Evolutionary conservation across 2,888 invertebrate species (phyloP).

Genomic region (Matsumyia berberina): DNA sequence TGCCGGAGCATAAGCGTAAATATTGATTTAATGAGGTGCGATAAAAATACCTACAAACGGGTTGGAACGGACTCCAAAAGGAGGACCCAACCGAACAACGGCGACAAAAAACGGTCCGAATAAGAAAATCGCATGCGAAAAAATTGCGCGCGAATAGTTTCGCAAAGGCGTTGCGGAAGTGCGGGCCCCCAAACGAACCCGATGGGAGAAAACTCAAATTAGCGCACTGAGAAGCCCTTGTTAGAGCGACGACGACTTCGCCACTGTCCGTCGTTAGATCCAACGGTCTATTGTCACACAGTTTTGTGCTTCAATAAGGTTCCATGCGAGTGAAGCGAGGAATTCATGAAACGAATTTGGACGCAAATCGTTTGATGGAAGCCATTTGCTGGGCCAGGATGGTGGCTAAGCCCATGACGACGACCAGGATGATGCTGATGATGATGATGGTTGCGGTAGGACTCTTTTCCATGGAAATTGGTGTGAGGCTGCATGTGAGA

Average conservation of each 20-base stretch:
- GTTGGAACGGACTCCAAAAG: constrained; percentile 17
- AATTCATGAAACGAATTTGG: constrained; percentile 70
- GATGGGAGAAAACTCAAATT: constrained; percentile 66
- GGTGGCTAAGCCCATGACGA: too few relatives aligned
- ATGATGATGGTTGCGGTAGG: constrained; percentile 27
- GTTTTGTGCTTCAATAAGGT: constrained; percentile 53
- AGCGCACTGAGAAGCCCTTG: constrained; percentile 46
- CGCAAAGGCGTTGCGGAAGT: constrained; percentile 75
- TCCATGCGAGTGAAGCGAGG: constrained; percentile 63
- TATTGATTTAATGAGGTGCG: constrained; percentile 82
- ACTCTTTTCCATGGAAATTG: constrained; percentile 63
- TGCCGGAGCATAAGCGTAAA: constrained; percentile 78
- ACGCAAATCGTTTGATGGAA: constrained; percentile 72
- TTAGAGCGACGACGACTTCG: constrained; percentile 33
- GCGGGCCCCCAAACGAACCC: constrained; percentile 45
- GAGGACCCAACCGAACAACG: constrained; percentile 8
- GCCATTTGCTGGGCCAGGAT: too few relatives aligned
- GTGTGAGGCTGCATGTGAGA: too few relatives aligned
- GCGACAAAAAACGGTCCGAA: constrained; percentile 1
- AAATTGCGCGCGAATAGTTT: constrained; percentile 60
- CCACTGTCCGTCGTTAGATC: constrained; percentile 46
- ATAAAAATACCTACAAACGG: constrained; percentile 78
- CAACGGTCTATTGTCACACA: constrained; percentile 62
- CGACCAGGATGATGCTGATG: constrained; percentile 25
- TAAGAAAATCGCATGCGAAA: constrained; percentile 33